Evolutionary conservation across 2,888 invertebrate species (phyloP).

Genomic region (Uropetala carovei): DNA sequence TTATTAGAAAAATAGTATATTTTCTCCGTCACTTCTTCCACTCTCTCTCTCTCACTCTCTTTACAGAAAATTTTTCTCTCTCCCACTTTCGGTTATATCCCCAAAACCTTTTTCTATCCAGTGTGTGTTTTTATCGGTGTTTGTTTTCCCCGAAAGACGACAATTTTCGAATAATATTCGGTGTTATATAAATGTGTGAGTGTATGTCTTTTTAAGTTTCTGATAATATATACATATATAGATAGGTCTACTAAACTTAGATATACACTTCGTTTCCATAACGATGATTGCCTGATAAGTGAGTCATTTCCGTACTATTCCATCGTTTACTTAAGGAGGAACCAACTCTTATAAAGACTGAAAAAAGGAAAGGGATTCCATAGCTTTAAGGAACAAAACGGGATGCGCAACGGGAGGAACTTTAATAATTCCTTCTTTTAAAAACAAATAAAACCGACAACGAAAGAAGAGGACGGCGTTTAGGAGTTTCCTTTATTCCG

Average conservation of each 20-base stretch:
- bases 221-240: neutral
- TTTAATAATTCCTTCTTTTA: no score
- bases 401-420: no score
- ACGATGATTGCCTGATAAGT: neutral
- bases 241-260: neutral
- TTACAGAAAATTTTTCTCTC: slow-evolving; percentile 10
- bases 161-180: neutral
- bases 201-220: neutral
- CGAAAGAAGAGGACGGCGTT: no score
- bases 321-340: neutral
- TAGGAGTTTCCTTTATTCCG: no score
- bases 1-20: no score
- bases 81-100: slow-evolving; percentile 40
- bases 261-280: neutral
- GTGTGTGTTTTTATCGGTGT: slow-evolving; percentile 12
- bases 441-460: no score
- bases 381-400: no score
- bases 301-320: neutral
- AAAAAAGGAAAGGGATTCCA: neutral
- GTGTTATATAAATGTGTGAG: neutral
- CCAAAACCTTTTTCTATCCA: slow-evolving; percentile 45
- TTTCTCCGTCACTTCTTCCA: no score
- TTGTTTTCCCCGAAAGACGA: slow-evolving; percentile 6
- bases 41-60: neutral
- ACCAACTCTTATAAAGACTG: neutral